Evolutionary conservation across 2,888 invertebrate species (phyloP), one percentile per base, ranked within the genome.

Genomic region (Teleiodes luculella): DNA sequence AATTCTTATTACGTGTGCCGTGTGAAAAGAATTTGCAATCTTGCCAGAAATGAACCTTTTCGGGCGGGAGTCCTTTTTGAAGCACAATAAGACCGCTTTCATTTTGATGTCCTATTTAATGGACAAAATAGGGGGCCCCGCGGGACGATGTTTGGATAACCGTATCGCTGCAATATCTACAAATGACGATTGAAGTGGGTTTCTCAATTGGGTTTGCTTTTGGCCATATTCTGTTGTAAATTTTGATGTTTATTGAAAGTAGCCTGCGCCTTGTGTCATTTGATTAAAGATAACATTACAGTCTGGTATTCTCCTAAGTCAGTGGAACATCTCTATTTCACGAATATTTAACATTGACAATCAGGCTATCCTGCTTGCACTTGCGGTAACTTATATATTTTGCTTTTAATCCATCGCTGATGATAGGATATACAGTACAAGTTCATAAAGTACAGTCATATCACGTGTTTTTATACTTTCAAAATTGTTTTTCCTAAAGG

Each of bases 1-100:
- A 57, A 57, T 50, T 49, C 46, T 53, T 53, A 54, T 57, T 56
- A 49, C 48, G 53, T 45, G 53, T 50, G 14, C 50, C 33, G 45
- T 53, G 53, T 51, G 39, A 53, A 56, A 53, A 39, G 56, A 56
- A 56, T 56, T 53, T 53, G 56, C 56, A 53, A 56, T 56, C 46
- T 53, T 50, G 37, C 53, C 39, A 39, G 52, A 56, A 52, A 53
- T 52, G 35, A 50, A 56, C 56, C 56, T 53, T 56, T 50, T 43
- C 36, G 20, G 46, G 24, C n/a, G 36, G 39, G 20, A 39, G 33
- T 31, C 47, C 47, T 47, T 47, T 47, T 13, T 20, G 43, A 28
- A 10, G 1, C 20, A 43, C 43, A 43, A 43, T 43, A 28, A 28
- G 43, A 28, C 43, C 41, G 37, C 48, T 48, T 48, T 37, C 48